Base-by-base conservation (phyloP, 2,113 vertebrate species). In the Theristicus caerulescens region DNA sequence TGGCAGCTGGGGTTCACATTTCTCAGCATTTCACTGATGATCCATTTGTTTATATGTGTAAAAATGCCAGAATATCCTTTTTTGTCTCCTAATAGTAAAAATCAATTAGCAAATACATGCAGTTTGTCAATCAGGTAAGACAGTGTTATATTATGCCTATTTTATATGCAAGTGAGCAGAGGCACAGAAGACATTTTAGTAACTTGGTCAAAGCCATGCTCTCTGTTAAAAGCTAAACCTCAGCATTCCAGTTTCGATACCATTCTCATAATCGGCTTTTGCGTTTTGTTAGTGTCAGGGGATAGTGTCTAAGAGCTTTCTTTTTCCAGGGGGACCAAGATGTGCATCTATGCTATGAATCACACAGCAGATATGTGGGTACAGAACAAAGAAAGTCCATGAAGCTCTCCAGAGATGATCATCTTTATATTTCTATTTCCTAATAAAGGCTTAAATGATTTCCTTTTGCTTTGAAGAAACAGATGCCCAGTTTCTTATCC, bases 341-440 rank as follows among this genome's bases (percentile, higher is more conserved):
- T 94, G 72, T 84, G 16, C 67, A 88, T 96, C 90, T 92, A 5
- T 71, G 38, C 55, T 65, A 6, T 95, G 80, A 94, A 88, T 94
- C 95, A 96, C 54, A n/a, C 9, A 77, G 46, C 42, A 93, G 85
- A 93, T 88, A 90, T 11, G 31, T 31, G 51, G 42, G 82, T 80
- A 36, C 24, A 70, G 65, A 95, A 83, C 67, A 86, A 95, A 94
- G 49, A 40, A 73, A 72, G 57, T 32, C 67, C 0, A 2, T 71
- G 49, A 64, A 84, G 65, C 42, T 93, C 86, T 96, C 76, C 36
- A 81, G 82, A 92, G 86, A 92, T 81, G 62, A 38, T 42, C 69
- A 66, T 74, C 49, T 86, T 92, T 84, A 29, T 93, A 59, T 62
- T 91, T 93, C 67, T 83, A 16, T 84, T 78, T 93, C 80, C 69